Base-by-base conservation (phyloP, 1,140 invertebrate species). In the Cherax quadricarinatus region DNA sequence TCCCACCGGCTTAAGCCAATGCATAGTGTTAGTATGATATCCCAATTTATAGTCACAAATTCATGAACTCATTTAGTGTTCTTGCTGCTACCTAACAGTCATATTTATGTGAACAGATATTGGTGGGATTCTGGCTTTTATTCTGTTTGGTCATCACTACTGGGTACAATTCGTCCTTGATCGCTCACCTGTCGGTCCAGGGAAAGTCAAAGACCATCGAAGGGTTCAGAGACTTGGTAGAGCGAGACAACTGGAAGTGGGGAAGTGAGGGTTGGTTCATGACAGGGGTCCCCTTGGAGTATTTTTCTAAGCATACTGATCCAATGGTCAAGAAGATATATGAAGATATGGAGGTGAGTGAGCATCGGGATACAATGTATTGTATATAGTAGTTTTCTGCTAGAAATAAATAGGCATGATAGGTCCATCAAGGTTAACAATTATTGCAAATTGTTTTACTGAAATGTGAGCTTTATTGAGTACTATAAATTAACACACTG, bases 81-180 rank as follows among this genome's bases (percentile, higher is more conserved):
- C 7, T 57, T 57, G 53, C 6, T 21, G 18, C 5, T 66, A 66
- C 12, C 18, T 66, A 21, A 14, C 6, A 18, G 3, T 1, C 18
- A 21, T 66, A 21, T 21, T 12, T 66, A 7, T 75, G 0, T 75
- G n/a, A 9, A 30, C 85, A 86, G 85, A 75, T 86, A 48, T 18
- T 86, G 18, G 85, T 75, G 30, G 85, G 85, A 5, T 86, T 66
- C 30, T 86, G 85, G 85, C 66, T 86, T 16, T 66, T 86, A 16
- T 86, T 86, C 21, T 78, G 70, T 53, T 66, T 87, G 18, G n/a
- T 87, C 16, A 87, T 87, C 48, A 70, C 70, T 3, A 78, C 70
- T 24, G 75, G 48, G 16, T 87, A n/a, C 49, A 14, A 14, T 1
- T 87, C 86, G 12, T 78, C 86, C n/a, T 48, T 87, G n/a, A 78